Evolutionary conservation across 2,888 invertebrate species (phyloP), one percentile per base, ranked within the genome.

Genomic region (Busseola fusca): DNA sequence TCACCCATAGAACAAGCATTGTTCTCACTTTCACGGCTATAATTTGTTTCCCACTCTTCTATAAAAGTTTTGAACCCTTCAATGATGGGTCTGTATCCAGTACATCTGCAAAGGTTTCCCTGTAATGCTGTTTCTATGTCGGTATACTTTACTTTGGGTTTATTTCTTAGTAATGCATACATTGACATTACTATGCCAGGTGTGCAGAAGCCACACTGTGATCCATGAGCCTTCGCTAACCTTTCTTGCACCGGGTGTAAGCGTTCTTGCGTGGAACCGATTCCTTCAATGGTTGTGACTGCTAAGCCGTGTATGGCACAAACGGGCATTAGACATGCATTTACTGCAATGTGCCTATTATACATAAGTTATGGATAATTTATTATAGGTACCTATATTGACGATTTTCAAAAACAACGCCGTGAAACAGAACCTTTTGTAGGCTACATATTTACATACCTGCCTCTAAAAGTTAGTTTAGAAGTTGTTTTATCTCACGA

Each of bases 141-240:
- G 21, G 96, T 92, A 96, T 98, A 97, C 0, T 96, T 95, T 9
- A 99, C 98, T 86, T 96, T 96, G 0, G 96, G 96, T 57, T 97
- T 96, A 84, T 96, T 97, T 86, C 99, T 95, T 0, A 99, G 93
- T 57, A 99, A 94, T 0, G 98, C 96, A 88, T 99, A 99, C 98
- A 99, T 98, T 0, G 99, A 99, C 99, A 99, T 99, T 0, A 99
- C 98, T 78, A 99, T 98, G 42, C 99, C 99, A 0, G 99, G 99
- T 0, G 99, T 99, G 87, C 99, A 99, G 91, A 98, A 99, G 0
- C 99, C 99, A 90, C 99, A 99, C 92, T 99, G 99, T 0, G 99
- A 98, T 0, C 99, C 99, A 88, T 99, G 99, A 0, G 98, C 96
- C 93, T 98, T 98, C 0, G 98, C 98, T 80, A 99, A 96, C 81